Evolutionary conservation across 64 coral and sea anemone genomes (phyloP).

Genomic region (Platygyra sinensis): DNA sequence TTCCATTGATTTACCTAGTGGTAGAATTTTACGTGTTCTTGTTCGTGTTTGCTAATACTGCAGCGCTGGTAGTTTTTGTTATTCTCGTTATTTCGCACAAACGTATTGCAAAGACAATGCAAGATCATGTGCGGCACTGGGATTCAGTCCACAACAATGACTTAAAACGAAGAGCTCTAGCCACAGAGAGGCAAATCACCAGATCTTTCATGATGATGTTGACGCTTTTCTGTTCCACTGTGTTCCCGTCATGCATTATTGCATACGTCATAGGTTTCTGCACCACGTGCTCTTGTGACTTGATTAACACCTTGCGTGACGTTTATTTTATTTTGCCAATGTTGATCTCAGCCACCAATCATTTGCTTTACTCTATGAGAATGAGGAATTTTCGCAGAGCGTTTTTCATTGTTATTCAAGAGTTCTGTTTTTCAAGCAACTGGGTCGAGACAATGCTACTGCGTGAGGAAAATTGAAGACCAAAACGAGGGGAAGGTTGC

Average conservation of each 20-base stretch:
- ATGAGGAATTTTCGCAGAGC: constrained; percentile 69
- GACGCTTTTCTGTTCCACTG: constrained; percentile 19
- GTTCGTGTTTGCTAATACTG: constrained; percentile 59
- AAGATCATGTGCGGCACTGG: constrained; percentile 11
- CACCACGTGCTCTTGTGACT: constrained; percentile 41
- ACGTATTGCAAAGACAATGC: constrained; percentile 49
- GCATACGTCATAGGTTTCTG: constrained; percentile 62
- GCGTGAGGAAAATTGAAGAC: neutral
- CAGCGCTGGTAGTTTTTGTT: constrained; percentile 24
- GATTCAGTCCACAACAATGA: neutral
- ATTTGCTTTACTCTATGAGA: constrained; percentile 66
- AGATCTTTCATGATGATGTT: constrained; percentile 56
- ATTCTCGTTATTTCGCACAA: constrained; percentile 43
- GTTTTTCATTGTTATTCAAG: neutral
- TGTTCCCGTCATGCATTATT: constrained; percentile 65
- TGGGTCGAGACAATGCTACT: neutral
- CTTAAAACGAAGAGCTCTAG: neutral
- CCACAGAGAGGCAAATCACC: constrained; percentile 45
- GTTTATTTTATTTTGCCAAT: constrained; percentile 43
- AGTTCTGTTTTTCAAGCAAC: neutral
- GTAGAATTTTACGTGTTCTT: constrained; percentile 32
- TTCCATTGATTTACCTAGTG: constrained; percentile 37
- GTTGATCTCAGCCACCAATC: constrained; percentile 44
- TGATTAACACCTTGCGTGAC: constrained; percentile 56
- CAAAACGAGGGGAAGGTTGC: neutral